A percentile compares a stretch with the other conserved stretches of the same genome.
Conservation (phyloP, 2,113 vertebrate genomes). For the Stigmatopora argus region DNA sequence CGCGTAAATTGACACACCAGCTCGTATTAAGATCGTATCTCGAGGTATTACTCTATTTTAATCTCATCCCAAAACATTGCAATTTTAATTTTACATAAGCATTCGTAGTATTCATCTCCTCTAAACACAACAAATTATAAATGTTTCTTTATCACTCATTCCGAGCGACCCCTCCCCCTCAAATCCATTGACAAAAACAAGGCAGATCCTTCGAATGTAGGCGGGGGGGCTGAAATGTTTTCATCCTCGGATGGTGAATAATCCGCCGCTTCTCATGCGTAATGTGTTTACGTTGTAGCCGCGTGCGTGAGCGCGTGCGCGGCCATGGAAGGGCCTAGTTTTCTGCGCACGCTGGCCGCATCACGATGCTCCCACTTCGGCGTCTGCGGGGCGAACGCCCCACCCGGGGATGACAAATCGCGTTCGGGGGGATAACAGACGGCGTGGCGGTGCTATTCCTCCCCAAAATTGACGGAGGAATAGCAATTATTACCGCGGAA, state of each 20-base stretch:
- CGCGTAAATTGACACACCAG: too few relatives aligned
- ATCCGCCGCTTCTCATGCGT: constrained; percentile 32
- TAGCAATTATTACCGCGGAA: constrained; percentile 28
- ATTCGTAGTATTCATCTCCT: too few relatives aligned
- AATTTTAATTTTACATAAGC: too few relatives aligned
- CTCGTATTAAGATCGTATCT: too few relatives aligned
- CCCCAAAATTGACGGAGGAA: constrained; percentile 14
- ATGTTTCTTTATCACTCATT: background rate
- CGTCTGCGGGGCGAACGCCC: constrained; percentile 52
- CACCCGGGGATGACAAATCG: constrained; percentile 56
- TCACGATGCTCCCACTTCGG: constrained; percentile 66
- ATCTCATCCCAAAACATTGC: too few relatives aligned
- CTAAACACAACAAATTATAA: too few relatives aligned
- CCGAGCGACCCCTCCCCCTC: background rate
- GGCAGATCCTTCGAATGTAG: too few relatives aligned
- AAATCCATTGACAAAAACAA: constrained; percentile 27
- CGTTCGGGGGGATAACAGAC: constrained; percentile 16
- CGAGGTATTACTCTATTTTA: too few relatives aligned
- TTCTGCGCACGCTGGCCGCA: constrained; percentile 31
- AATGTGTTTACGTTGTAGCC: constrained; percentile 55
- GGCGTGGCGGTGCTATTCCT: constrained; percentile 6
- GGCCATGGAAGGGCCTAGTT: constrained; percentile 53
- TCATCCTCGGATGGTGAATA: constrained; percentile 28
- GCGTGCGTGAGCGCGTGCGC: constrained; percentile 24
- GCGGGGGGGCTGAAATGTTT: constrained; percentile 2